Evolutionary conservation across 2,113 vertebrate species (phyloP), one percentile per base, ranked within the genome.

Genomic region (Trinectes maculatus): DNA sequence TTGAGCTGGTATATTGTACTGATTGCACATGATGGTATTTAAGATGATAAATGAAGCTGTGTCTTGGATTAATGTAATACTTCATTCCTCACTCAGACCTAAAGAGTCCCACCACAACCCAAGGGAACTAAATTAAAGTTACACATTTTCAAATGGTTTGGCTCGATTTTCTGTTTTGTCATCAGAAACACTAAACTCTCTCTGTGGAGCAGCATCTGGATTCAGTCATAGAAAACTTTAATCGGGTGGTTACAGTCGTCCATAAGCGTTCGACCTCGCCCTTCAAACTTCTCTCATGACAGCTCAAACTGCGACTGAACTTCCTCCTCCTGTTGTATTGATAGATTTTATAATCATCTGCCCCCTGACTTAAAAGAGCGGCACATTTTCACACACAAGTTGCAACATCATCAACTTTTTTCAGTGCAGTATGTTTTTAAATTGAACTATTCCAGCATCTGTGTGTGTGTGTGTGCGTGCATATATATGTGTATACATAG

Each of bases 21-120:
- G 86, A 86, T 61, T 85, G 85, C 85, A 87, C 68, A 84, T 81
- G 67, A 56, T 81, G 71, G 66, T 86, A 81, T 92, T 89, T 85
- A 80, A 86, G 85, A 81, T 78, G 84, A 80, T 69, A 71, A 81
- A 78, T 71, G 52, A 67, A 74, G 56, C 51, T 12, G 52, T 87
- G 79, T 82, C 67, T 77, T 85, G 78, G 74, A 74, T 68, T 51
- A 67, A 84, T 87, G 87, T 88, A 74, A 87, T 81, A 44, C 78
- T 87, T 91, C 80, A 74, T 86, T 88, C 80, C 79, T 87, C 68
- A 79, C 71, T 80, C 68, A 83, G 71, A 89, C 67, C 80, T 67
- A 74, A 83, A 69, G 73, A 56, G 13, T 62, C 71, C 71, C 58
- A 67, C 61, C 77, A 64, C 54, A 70, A 56, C 77, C 64, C 25